A percentile compares a stretch with the other conserved stretches of the same genome.
Evolutionary conservation across 2,797 vertebrate genomes (phyloP).

Genomic region (Xiphorhynchus erythropygius): DNA sequence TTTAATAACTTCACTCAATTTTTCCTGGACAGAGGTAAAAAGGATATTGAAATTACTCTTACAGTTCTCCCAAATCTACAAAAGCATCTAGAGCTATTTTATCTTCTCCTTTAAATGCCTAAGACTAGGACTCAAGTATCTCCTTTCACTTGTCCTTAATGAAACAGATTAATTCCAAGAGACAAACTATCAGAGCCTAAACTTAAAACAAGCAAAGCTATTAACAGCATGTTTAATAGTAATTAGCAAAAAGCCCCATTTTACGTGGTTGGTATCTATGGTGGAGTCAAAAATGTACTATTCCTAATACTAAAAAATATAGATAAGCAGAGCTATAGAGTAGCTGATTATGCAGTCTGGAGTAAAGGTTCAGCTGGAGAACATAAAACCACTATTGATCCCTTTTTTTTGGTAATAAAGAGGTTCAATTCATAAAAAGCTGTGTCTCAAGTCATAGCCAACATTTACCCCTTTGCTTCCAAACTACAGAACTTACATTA

Average conservation of each 20-base stretch:
- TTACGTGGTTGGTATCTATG: neutral
- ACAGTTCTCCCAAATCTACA: neutral
- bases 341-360: neutral
- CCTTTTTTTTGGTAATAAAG: neutral
- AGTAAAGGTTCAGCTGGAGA: neutral
- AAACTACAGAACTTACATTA: neutral
- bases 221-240: neutral
- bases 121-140: neutral
- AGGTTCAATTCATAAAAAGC: neutral
- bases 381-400: neutral
- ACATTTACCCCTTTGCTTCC: neutral
- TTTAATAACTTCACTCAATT: neutral
- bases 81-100: neutral
- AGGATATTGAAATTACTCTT: neutral
- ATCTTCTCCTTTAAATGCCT: neutral
- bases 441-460: neutral
- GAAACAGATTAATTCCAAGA: neutral
- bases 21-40: neutral
- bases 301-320: neutral
- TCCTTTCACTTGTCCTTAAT: neutral
- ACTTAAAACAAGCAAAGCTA: neutral
- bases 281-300: neutral
- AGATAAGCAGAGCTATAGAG: neutral
- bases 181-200: neutral
- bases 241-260: neutral